Conservation (phyloP, 2,797 vertebrate species). For the Leptoclinus maculatus region DNA sequence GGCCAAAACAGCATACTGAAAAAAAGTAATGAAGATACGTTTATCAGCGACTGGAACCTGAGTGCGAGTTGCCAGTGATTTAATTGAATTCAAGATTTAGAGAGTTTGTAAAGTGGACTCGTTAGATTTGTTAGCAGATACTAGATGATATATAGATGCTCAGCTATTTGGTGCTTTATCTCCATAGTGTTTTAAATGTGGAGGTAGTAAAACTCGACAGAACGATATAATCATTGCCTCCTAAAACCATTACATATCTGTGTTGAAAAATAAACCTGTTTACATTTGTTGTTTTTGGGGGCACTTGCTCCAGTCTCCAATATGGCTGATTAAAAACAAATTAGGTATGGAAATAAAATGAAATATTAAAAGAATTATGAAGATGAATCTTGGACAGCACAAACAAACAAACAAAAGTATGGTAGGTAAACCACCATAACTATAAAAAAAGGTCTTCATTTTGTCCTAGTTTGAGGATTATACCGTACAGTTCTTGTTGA, state of each 20-base stretch:
- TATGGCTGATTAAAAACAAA: neutral
- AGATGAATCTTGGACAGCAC: neutral
- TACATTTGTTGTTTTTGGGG: constrained; percentile 8
- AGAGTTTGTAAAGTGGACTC: constrained; percentile 8
- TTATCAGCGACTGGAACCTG: constrained; percentile 5
- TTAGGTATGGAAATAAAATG: constrained; percentile 1
- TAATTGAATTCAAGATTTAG: constrained; percentile 27
- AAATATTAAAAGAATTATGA: neutral
- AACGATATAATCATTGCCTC: neutral
- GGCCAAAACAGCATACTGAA: constrained; percentile 21
- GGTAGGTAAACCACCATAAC: neutral
- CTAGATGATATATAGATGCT: neutral
- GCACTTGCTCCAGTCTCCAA: neutral
- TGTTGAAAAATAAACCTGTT: neutral
- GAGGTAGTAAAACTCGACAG: neutral
- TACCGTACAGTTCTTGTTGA: neutral
- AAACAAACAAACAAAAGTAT: too few relatives aligned
- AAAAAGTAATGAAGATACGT: constrained; percentile 46
- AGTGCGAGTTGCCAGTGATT: constrained; percentile 20
- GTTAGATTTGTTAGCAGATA: constrained; percentile 20
- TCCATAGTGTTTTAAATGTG: constrained; percentile 15
- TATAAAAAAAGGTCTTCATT: neutral
- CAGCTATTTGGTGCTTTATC: constrained; percentile 5
- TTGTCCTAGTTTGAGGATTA: neutral
- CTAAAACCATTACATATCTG: neutral